Percentiles rank a stretch among this genome's conserved stretches.
Conservation (phyloP, 2,888 invertebrate species). For the Drosophila suboccidentalis region DNA sequence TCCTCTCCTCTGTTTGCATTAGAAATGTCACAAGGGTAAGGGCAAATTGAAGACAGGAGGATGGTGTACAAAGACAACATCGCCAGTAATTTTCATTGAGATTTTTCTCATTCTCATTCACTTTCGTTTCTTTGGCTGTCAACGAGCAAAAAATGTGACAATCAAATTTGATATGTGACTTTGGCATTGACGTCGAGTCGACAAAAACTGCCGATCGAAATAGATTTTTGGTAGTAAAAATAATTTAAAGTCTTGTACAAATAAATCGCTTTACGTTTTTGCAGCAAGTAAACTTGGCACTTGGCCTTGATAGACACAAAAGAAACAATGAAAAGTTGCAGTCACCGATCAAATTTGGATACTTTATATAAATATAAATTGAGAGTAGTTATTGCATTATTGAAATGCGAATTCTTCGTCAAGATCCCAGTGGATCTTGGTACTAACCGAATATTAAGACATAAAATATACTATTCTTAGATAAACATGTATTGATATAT, state of each 20-base stretch:
- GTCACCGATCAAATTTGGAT: background rate
- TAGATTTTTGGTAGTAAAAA: conserved; percentile 55
- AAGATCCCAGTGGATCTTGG: background rate
- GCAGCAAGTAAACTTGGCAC: conserved; percentile 22
- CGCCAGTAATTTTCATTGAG: conserved; percentile 56
- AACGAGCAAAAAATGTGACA: conserved; percentile 51
- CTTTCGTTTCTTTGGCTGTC: conserved; percentile 42
- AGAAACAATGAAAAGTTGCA: conserved; percentile 20
- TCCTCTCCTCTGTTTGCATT: background rate
- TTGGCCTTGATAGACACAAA: conserved; percentile 26
- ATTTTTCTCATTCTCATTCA: conserved; percentile 47
- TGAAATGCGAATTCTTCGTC: conserved; percentile 1
- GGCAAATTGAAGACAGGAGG: conserved; percentile 36
- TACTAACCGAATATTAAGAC: background rate
- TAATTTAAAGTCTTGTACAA: conserved; percentile 50
- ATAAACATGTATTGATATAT: conserved; percentile 10
- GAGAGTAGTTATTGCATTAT: background rate
- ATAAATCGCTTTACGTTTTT: conserved; percentile 35
- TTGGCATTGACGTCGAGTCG: conserved; percentile 70
- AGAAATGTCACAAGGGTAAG: conserved; percentile 60
- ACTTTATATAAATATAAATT: background rate
- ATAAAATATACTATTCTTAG: conserved; percentile 10
- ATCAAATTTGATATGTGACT: conserved; percentile 72
- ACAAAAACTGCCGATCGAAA: conserved; percentile 56
- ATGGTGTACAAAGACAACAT: conserved; percentile 16